phyloP scores from a whole-genome alignment of 2,888 invertebrate species.

The Eustalomyia histrio region DNA sequence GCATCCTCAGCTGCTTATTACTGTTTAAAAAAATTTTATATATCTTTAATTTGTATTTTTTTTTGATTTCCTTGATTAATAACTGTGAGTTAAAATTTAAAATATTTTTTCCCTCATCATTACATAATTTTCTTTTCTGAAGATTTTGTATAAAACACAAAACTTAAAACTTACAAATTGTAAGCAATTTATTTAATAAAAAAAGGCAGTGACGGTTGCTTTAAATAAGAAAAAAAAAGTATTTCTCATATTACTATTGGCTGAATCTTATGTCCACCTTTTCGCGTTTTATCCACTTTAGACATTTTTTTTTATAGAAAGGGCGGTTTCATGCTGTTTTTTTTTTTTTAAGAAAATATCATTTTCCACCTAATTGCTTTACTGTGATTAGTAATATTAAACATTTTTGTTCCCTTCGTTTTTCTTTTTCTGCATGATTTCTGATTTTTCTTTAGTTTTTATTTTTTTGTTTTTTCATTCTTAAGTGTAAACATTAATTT shows the following conservation, averaged over 20 bases:
- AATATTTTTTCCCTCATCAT: conserved; percentile 69
- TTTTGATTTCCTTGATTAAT: conserved; percentile 73
- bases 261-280: conserved; percentile 53
- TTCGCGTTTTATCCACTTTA: conserved; percentile 19
- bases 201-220: conserved; percentile 50
- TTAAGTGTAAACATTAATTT: conserved; percentile 62
- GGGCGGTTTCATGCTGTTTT: conserved; percentile 4
- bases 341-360: conserved; percentile 71
- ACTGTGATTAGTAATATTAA: conserved; percentile 79
- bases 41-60: conserved; percentile 37
- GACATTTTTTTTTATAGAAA: not conserved
- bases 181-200: conserved; percentile 74
- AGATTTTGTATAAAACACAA: conserved; percentile 53
- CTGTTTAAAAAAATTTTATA: not conserved
- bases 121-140: conserved; percentile 58
- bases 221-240: conserved; percentile 30
- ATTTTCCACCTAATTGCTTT: conserved; percentile 79
- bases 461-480: conserved; percentile 62
- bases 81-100: conserved; percentile 75
- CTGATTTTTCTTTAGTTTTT: conserved; percentile 66
- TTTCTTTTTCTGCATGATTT: conserved; percentile 68
- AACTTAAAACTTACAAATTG: conserved; percentile 78
- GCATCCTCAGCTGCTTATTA: too few relatives aligned
- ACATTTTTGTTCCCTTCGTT: conserved; percentile 72
- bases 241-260: conserved; percentile 53